Conservation (phyloP, 2,113 vertebrate genomes). For the Charadrius vociferus region DNA sequence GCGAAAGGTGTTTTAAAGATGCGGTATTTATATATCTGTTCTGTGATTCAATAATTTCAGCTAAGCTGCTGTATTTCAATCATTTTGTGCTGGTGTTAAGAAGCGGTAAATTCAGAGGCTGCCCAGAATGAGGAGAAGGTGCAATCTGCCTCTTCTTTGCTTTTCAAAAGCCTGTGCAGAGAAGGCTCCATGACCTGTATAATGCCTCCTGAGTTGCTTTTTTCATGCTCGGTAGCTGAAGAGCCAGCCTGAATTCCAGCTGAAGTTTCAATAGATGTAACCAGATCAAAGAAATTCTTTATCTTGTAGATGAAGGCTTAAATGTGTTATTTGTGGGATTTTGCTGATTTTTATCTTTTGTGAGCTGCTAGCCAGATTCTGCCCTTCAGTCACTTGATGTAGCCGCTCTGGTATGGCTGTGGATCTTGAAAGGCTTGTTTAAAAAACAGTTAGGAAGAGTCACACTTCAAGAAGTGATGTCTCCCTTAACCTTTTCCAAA, state of each 20-base stretch:
- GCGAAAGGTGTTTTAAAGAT: neutral
- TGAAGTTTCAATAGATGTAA: neutral
- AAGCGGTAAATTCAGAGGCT: neutral
- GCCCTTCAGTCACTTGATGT: neutral
- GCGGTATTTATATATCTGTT: neutral
- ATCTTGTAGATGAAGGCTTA: neutral
- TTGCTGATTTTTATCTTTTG: neutral
- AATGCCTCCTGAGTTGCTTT: neutral
- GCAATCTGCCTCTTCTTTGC: neutral
- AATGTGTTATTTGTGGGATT: neutral
- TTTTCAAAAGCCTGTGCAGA: neutral
- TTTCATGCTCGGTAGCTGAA: neutral
- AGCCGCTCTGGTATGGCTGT: neutral
- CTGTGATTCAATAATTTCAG: fast-evolving
- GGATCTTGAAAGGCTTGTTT: neutral
- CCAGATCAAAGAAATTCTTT: constrained; percentile 4
- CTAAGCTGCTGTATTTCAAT: neutral
- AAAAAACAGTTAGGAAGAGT: neutral
- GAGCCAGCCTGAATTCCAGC: neutral
- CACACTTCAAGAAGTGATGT: neutral
- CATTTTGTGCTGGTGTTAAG: neutral
- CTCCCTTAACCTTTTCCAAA: neutral
- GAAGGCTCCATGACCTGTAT: neutral
- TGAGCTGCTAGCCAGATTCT: neutral
- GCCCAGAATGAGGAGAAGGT: neutral